A percentile compares a stretch with the other conserved stretches of the same genome.
phyloP scores from a whole-genome alignment of 2,113 vertebrate species.

The Scolopax mira region DNA sequence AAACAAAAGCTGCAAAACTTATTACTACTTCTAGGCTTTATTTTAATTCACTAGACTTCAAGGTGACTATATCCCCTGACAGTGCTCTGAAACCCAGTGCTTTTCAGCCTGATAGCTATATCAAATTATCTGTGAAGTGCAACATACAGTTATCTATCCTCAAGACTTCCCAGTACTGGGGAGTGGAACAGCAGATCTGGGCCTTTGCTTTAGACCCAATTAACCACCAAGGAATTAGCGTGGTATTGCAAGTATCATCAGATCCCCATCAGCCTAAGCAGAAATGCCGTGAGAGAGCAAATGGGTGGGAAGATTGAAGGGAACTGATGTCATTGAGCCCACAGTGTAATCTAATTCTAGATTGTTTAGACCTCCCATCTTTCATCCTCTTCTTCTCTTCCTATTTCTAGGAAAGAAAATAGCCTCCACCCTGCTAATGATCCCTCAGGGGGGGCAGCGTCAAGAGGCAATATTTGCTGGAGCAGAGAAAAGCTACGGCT shows the following conservation, averaged over 20 bases:
- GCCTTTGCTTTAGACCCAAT: neutral
- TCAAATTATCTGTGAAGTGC: neutral
- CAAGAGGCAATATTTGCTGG: constrained; percentile 50
- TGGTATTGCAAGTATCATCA: neutral
- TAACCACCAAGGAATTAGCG: neutral
- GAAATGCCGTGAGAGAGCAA: constrained; percentile 10
- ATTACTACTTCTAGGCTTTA: neutral
- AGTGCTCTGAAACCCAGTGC: neutral
- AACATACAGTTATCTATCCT: neutral
- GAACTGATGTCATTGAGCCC: constrained; percentile 38
- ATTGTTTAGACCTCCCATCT: constrained; percentile 38
- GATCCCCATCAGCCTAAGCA: neutral
- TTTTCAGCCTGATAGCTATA: neutral
- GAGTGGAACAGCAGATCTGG: neutral
- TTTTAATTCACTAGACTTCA: neutral
- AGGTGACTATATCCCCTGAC: neutral
- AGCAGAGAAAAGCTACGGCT: constrained; percentile 13
- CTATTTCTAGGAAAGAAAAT: constrained; percentile 61
- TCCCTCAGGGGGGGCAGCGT: constrained; percentile 5
- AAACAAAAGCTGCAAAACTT: neutral
- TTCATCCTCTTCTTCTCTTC: constrained; percentile 46
- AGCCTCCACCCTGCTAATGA: constrained; percentile 56
- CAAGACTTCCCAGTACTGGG: neutral
- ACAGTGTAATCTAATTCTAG: constrained; percentile 20
- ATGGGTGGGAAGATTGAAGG: constrained; percentile 36